phyloP scores from a whole-genome alignment of 2,797 vertebrate genomes.

The Brachymystax lenok region DNA sequence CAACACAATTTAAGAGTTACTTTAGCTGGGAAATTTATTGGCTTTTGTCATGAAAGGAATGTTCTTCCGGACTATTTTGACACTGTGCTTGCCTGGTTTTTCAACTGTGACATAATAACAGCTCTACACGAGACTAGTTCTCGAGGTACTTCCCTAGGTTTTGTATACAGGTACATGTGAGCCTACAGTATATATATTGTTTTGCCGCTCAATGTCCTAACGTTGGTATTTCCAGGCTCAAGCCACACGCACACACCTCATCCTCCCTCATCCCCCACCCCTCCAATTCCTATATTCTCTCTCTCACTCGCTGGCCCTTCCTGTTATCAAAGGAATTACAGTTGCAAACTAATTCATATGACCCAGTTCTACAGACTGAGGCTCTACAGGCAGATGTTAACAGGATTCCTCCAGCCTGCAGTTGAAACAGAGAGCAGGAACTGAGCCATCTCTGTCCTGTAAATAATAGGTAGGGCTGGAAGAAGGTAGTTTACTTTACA shows the following conservation, averaged over 20 bases:
- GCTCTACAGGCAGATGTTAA: no score
- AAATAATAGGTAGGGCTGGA: not conserved
- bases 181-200: no score
- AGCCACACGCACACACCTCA: accelerated
- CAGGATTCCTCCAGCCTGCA: no score
- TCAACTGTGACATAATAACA: no score
- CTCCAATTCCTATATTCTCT: not conserved
- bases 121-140: no score
- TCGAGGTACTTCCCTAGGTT: no score
- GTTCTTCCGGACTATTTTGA: not conserved
- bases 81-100: not conserved
- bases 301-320: not conserved
- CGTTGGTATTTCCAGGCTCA: not conserved
- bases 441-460: not conserved
- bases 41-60: not conserved
- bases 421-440: constrained; percentile 2
- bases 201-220: not conserved
- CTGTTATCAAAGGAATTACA: not conserved
- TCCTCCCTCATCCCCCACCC: no score
- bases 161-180: not conserved
- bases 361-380: no score
- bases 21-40: not conserved
- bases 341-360: no score
- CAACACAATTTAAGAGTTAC: not conserved
- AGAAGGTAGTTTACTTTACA: constrained; percentile 1